phyloP scores from a whole-genome alignment of 2,797 vertebrate genomes.

The Urocyon cinereoargenteus region DNA sequence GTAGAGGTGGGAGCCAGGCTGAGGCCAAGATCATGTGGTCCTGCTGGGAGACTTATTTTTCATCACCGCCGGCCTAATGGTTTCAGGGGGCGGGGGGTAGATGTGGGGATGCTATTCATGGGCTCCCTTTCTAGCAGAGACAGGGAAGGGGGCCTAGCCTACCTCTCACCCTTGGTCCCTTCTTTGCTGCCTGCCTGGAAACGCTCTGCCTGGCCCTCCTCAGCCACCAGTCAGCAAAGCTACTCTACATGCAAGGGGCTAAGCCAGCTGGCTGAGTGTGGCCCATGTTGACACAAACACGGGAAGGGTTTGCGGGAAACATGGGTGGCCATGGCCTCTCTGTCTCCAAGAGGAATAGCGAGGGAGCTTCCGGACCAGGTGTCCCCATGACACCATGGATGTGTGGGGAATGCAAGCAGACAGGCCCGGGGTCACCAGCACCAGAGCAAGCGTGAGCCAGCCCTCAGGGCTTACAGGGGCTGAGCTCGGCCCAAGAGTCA shows the following conservation, averaged over 20 bases:
- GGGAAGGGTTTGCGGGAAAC: conserved; percentile 78
- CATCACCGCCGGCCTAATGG: neutral
- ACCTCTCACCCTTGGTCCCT: neutral
- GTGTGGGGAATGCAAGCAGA: conserved; percentile 66
- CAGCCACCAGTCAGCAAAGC: conserved; percentile 52
- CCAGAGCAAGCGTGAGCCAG: rapidly evolving
- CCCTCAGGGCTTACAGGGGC: neutral
- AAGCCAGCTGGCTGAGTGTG: conserved; percentile 72
- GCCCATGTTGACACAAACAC: conserved; percentile 83
- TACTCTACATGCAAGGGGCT: conserved; percentile 71
- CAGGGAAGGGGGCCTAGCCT: neutral
- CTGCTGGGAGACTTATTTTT: neutral
- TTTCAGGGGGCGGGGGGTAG: neutral
- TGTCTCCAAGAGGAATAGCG: conserved; percentile 68
- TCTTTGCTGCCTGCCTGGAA: neutral
- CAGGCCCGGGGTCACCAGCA: neutral
- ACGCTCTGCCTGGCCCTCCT: neutral
- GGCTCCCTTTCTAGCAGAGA: neutral
- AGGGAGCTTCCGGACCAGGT: conserved; percentile 60
- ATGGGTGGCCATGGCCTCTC: conserved; percentile 73
- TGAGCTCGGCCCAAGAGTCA: neutral
- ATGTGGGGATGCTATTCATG: neutral
- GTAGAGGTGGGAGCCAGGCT: neutral
- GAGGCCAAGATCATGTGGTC: too few relatives aligned
- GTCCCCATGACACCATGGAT: neutral